phyloP scores from a whole-genome alignment of 2,113 vertebrate genomes.

The Columba livia region DNA sequence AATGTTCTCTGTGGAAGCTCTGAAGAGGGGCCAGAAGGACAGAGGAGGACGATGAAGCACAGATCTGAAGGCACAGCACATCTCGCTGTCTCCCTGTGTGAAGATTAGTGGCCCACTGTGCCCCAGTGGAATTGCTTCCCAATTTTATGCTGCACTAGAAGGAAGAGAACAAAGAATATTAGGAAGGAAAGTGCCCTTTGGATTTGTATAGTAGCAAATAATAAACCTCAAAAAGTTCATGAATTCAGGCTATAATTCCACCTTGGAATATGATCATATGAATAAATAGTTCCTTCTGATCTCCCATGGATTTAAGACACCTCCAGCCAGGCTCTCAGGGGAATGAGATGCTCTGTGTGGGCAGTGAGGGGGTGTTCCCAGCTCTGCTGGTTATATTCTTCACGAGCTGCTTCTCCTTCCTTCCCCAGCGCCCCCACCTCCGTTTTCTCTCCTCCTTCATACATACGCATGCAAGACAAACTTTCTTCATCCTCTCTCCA shows the following conservation, averaged over 20 bases:
- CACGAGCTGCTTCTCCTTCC: neutral
- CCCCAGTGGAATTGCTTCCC: neutral
- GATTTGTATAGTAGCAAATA: neutral
- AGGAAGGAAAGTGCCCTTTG: neutral
- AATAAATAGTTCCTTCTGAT: neutral
- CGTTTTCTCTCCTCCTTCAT: neutral
- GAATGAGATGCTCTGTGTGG: neutral
- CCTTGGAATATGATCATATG: neutral
- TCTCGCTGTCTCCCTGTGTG: neutral
- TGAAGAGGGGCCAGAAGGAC: neutral
- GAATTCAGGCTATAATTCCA: neutral
- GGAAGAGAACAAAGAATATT: neutral
- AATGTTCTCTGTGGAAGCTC: neutral
- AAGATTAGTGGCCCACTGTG: neutral
- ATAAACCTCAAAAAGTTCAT: neutral
- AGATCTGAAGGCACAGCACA: neutral
- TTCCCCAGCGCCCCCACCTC: neutral
- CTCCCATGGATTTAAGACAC: neutral
- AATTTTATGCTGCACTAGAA: neutral
- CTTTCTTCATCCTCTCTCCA: neutral
- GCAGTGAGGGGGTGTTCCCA: slow-evolving; percentile 14
- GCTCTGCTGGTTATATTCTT: neutral
- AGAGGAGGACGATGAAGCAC: neutral
- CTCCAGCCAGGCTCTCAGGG: neutral
- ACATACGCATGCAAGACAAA: neutral